Conservation (phyloP, 2,113 vertebrate genomes). For the Crotalus tigris region DNA sequence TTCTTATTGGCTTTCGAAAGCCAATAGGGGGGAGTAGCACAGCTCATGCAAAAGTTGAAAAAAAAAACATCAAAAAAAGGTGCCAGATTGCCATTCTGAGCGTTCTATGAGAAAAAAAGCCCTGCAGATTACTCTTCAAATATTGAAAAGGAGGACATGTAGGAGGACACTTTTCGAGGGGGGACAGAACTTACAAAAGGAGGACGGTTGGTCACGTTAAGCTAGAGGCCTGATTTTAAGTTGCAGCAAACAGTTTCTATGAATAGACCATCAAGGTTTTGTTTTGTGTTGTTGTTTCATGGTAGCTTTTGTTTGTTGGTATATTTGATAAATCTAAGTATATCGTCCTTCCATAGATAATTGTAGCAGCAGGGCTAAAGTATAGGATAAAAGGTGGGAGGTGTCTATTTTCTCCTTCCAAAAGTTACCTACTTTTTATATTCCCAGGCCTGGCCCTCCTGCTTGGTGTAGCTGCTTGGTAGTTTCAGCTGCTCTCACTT, state of each 20-base stretch:
- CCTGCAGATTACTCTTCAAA: too few relatives aligned
- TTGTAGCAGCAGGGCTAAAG: too few relatives aligned
- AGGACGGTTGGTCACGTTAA: too few relatives aligned
- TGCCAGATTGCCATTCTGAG: too few relatives aligned
- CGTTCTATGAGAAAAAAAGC: too few relatives aligned
- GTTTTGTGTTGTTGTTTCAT: not conserved
- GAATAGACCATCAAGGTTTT: not conserved
- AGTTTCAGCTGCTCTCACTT: not conserved
- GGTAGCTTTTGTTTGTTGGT: not conserved
- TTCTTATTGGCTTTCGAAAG: too few relatives aligned
- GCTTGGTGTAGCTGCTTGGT: not conserved
- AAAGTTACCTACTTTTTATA: not conserved
- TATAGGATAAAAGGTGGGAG: not conserved
- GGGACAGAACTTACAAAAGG: too few relatives aligned
- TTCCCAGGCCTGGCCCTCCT: not conserved
- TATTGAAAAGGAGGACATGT: too few relatives aligned
- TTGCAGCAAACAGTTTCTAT: not conserved
- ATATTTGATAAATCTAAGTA: not conserved
- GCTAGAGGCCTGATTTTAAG: not conserved
- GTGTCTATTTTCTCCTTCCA: not conserved
- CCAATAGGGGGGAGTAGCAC: too few relatives aligned
- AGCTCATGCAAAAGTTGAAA: too few relatives aligned
- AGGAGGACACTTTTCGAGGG: too few relatives aligned
- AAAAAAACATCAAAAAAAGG: too few relatives aligned
- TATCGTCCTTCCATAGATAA: not conserved